Conservation (phyloP, 2,113 vertebrate species). For the Parotia lawesii region DNA sequence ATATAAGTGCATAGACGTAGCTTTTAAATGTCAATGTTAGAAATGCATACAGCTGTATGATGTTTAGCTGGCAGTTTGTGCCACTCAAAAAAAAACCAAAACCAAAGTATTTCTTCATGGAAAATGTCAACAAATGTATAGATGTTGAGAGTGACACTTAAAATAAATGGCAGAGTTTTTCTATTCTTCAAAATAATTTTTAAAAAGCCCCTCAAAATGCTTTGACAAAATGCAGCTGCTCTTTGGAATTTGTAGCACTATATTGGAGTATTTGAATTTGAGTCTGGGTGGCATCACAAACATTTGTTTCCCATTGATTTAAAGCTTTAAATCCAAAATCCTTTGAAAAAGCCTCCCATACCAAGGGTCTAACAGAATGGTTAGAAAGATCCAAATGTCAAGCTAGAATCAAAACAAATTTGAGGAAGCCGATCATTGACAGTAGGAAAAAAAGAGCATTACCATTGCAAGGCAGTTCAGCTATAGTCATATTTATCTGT, state of each 20-base stretch:
- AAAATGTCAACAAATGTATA: neutral
- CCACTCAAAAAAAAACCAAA: neutral
- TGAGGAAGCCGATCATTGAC: neutral
- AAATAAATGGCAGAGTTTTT: neutral
- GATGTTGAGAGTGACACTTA: neutral
- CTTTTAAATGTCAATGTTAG: neutral
- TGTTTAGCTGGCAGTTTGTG: neutral
- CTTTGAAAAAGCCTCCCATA: neutral
- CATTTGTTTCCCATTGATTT: neutral
- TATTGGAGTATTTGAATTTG: neutral
- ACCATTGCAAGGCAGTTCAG: neutral
- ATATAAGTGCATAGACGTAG: neutral
- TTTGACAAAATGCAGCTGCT: neutral
- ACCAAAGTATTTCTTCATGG: neutral
- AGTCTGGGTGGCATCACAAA: neutral
- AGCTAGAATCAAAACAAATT: neutral
- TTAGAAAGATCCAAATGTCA: neutral
- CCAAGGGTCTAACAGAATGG: neutral
- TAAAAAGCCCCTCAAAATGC: accelerated
- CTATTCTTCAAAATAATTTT: neutral
- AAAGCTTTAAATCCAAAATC: neutral
- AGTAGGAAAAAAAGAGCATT: neutral
- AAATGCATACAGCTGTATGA: neutral
- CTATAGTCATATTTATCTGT: neutral
- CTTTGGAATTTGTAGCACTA: neutral